These are phyloP conservation scores for Prunella fulvescens DNA, from an alignment of 2,113 vertebrate species.

Conservation along the genomic window DNA sequence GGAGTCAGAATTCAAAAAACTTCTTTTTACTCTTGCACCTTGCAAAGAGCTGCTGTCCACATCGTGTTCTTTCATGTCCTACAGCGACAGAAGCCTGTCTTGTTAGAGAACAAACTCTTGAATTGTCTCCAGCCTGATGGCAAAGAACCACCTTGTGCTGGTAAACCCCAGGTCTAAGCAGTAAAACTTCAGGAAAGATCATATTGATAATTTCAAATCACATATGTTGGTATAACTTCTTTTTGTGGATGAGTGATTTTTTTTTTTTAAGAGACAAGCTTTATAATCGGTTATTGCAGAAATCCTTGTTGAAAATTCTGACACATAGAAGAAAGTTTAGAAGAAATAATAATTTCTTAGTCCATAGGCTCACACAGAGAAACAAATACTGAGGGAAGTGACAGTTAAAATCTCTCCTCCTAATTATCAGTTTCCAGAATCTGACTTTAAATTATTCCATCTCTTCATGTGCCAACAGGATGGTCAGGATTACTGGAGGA, in stretches of 20 bases:
- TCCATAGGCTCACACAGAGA: neutral
- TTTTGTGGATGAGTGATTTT: neutral
- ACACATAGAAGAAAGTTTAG: neutral
- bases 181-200: neutral
- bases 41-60: no score
- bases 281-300: neutral
- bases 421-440: neutral
- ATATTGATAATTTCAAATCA: neutral
- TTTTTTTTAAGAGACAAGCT: neutral
- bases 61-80: no score
- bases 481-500: neutral
- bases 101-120: neutral
- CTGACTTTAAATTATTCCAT: neutral
- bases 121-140: neutral
- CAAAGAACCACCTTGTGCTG: neutral
- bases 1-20: no score
- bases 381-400: neutral
- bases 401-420: neutral
- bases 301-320: neutral
- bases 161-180: neutral
- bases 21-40: no score
- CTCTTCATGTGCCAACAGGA: neutral
- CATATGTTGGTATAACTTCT: neutral
- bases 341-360: neutral
- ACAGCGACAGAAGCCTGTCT: neutral